Evolutionary conservation across 1,140 invertebrate genomes (phyloP).

Genomic region (Neotoxoptera formosana): DNA sequence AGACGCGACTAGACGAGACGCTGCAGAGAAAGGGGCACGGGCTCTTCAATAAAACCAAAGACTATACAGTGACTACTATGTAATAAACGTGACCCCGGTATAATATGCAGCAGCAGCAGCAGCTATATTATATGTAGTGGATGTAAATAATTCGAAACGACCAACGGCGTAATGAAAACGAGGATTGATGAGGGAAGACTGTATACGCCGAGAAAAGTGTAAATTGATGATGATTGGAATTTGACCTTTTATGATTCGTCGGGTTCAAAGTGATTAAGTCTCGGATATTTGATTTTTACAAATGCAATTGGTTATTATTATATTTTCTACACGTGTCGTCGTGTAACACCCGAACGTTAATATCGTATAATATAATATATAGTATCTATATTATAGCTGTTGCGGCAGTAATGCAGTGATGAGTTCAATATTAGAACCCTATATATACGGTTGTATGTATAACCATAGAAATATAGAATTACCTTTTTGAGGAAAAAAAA

Average conservation of each 20-base stretch:
- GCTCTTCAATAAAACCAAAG: constrained; percentile 26
- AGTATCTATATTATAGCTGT: no score
- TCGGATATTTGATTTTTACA: constrained; percentile 20
- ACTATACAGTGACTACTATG: not conserved
- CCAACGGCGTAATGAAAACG: constrained; percentile 24
- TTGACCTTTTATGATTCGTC: constrained; percentile 33
- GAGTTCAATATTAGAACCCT: not conserved
- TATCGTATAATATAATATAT: not conserved
- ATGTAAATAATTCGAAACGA: constrained; percentile 36
- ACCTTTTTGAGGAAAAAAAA: not conserved
- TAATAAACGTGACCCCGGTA: not conserved
- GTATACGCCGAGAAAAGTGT: constrained; percentile 24
- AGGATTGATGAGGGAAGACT: constrained; percentile 8
- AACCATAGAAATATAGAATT: not conserved
- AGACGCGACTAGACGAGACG: not conserved
- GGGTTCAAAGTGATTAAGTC: constrained; percentile 44
- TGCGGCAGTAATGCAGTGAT: not conserved
- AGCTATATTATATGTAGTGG: not conserved
- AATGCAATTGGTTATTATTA: constrained; percentile 23
- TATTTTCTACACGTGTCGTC: constrained; percentile 8
- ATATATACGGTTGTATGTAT: not conserved
- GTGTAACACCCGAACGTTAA: not conserved
- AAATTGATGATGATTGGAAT: constrained; percentile 45
- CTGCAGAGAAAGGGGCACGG: not conserved
- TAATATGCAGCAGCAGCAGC: not conserved